Percentiles rank a stretch among this genome's conserved stretches.
These are phyloP conservation scores for Fukomys damarensis DNA, from an alignment of 2,113 vertebrate species.

Conservation along the genomic window DNA sequence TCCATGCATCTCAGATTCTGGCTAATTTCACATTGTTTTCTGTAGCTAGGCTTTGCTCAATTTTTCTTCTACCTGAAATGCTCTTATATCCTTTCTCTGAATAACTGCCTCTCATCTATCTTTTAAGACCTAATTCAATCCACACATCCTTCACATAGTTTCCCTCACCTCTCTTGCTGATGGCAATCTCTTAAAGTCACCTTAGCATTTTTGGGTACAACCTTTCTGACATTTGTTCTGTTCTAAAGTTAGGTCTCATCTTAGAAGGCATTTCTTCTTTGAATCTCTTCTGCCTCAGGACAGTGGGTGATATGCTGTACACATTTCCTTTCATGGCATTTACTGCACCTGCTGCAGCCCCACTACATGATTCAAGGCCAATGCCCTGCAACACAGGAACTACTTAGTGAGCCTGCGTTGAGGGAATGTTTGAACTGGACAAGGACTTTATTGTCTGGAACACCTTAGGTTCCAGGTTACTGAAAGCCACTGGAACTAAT, in stretches of 20 bases:
- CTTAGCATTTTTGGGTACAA: not conserved
- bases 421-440: not conserved
- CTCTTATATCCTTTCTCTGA: not conserved
- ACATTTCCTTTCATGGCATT: not conserved
- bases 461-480: not conserved
- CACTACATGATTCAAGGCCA: not conserved
- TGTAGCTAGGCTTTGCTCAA: not conserved
- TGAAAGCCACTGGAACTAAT: conserved; percentile 11
- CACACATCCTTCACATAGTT: not conserved
- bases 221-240: not conserved
- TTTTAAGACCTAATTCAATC: not conserved
- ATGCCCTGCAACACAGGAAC: not conserved
- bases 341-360: too few relatives aligned
- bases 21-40: not conserved
- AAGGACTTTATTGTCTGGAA: not conserved
- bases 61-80: not conserved
- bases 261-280: not conserved
- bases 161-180: not conserved
- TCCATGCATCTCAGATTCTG: not conserved
- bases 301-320: not conserved
- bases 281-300: not conserved
- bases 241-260: not conserved
- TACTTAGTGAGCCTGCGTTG: not conserved
- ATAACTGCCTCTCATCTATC: not conserved
- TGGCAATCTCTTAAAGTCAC: not conserved